These are phyloP conservation scores for Eulemur mongoz DNA, from an alignment of 2,797 vertebrate species.

Conservation along the genomic window DNA sequence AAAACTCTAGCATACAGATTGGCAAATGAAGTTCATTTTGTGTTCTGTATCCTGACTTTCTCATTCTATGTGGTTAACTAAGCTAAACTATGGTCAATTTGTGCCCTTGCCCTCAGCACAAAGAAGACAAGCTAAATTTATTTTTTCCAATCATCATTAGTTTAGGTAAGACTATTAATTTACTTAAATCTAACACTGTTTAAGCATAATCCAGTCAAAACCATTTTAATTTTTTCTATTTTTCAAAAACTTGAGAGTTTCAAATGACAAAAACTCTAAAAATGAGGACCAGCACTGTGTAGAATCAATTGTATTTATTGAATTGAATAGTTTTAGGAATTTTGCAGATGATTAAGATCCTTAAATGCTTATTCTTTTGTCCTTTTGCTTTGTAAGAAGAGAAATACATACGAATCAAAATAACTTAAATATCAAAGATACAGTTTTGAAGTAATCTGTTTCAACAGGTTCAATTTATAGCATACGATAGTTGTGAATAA, in stretches of 20 bases:
- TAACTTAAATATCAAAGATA: background rate
- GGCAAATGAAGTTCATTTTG: background rate
- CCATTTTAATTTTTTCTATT: background rate
- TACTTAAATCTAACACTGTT: background rate
- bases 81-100: background rate
- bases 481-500: conserved; percentile 11
- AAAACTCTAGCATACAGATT: background rate
- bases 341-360: background rate
- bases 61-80: background rate
- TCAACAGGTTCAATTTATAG: conserved; percentile 36
- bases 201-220: background rate
- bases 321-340: background rate
- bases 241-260: background rate
- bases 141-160: background rate
- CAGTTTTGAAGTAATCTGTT: conserved; percentile 14
- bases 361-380: background rate
- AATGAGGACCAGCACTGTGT: background rate
- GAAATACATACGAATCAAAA: conserved; percentile 25
- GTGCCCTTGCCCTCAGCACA: background rate
- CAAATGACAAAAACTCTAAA: background rate
- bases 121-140: background rate
- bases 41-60: background rate
- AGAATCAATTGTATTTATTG: background rate
- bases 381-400: background rate
- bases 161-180: background rate